Percentiles rank a stretch among this genome's conserved stretches.
Evolutionary conservation across 2,113 vertebrate genomes (phyloP).

Genomic region (Oncorhynchus mykiss): DNA sequence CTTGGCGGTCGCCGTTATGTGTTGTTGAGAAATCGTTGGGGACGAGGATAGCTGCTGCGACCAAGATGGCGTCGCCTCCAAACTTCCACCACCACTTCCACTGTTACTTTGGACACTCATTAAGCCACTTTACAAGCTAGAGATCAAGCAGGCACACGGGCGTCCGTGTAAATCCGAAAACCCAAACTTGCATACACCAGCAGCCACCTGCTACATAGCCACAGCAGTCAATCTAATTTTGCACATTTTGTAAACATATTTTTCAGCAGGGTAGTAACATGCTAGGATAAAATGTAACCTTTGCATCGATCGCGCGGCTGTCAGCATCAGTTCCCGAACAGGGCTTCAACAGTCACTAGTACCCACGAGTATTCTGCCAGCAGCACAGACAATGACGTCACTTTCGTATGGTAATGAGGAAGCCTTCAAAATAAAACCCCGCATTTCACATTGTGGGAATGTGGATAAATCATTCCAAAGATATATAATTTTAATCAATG

Average conservation of each 20-base stretch:
- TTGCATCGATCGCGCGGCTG: constrained; percentile 80
- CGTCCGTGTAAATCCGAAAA: constrained; percentile 52
- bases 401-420: no score
- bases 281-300: constrained; percentile 72
- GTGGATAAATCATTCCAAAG: no score
- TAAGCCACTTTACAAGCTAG: constrained; percentile 88
- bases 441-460: no score
- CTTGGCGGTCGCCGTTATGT: constrained; percentile 82
- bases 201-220: constrained; percentile 49
- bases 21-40: constrained; percentile 87
- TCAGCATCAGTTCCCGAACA: constrained; percentile 71
- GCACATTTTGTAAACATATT: constrained; percentile 44
- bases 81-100: constrained; percentile 90
- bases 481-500: no score
- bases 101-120: constrained; percentile 98
- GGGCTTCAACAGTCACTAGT: constrained; percentile 57
- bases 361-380: no score
- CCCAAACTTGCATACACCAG: constrained; percentile 57
- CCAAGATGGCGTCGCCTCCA: constrained; percentile 99
- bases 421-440: no score
- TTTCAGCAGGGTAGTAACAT: constrained; percentile 14
- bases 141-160: constrained; percentile 60
- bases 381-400: no score
- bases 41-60: constrained; percentile 93
- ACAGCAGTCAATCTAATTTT: constrained; percentile 25